Percentiles rank a stretch among this genome's conserved stretches.
Evolutionary conservation across 1,140 invertebrate species (phyloP).

Genomic region (Rhopalosiphum maidis): DNA sequence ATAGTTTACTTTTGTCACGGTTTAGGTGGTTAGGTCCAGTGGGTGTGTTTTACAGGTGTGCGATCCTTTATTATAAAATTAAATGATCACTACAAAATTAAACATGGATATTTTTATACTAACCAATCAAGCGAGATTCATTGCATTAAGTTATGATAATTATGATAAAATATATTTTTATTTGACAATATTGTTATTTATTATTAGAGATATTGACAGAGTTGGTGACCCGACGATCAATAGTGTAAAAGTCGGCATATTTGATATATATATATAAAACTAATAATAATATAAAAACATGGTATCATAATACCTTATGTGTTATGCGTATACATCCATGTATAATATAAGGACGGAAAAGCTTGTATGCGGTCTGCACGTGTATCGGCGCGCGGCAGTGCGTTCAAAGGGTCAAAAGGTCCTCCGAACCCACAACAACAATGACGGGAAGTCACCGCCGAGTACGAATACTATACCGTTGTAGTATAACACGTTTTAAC

Average conservation of each 20-base stretch:
- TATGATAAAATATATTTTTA: too few species aligned
- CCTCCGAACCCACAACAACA: constrained; percentile 37
- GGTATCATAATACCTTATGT: neutral
- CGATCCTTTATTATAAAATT: neutral
- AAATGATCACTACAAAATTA: neutral
- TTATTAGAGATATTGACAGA: neutral
- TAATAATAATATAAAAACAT: neutral
- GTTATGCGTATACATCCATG: neutral
- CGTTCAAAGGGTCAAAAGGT: constrained; percentile 54
- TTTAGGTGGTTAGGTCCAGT: neutral
- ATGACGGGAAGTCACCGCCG: constrained; percentile 46
- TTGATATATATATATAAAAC: neutral
- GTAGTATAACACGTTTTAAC: constrained; percentile 37
- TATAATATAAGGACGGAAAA: neutral
- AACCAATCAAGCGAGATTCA: neutral
- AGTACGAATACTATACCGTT: neutral
- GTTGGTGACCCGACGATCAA: neutral
- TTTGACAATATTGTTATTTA: neutral
- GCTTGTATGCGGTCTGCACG: neutral
- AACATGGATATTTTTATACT: neutral
- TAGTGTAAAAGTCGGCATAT: neutral
- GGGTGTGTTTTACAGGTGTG: neutral
- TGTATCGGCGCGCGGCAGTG: neutral
- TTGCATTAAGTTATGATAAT: too few species aligned
- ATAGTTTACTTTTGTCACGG: neutral